Percentiles rank a stretch among this genome's conserved stretches.
Evolutionary conservation across 2,797 vertebrate species (phyloP).

Genomic region (Sebastes steindachneri): DNA sequence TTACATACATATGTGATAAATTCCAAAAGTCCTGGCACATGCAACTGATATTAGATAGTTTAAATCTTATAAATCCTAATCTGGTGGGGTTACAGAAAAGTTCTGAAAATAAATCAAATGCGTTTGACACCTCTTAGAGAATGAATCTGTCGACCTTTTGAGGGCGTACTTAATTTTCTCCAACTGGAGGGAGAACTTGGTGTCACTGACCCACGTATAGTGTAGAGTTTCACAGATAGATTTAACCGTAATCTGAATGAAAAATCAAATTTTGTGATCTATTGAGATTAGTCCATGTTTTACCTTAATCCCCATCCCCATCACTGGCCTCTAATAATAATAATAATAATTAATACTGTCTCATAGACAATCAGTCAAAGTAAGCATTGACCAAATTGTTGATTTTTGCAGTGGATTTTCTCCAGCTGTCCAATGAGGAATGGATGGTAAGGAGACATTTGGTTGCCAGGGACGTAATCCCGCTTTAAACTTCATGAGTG

Average conservation of each 20-base stretch:
- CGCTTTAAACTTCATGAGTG: slow-evolving; percentile 76
- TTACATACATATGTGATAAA: too few relatives aligned
- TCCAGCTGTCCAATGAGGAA: slow-evolving; percentile 47
- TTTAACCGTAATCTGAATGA: background rate
- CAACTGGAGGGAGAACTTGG: rapidly evolving
- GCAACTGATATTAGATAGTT: too few relatives aligned
- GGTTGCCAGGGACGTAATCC: slow-evolving; percentile 77
- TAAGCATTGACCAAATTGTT: slow-evolving; percentile 52
- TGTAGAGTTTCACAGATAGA: background rate
- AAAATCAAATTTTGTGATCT: background rate
- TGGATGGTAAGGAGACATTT: slow-evolving; percentile 70
- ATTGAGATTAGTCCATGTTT: slow-evolving; percentile 8
- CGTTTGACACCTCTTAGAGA: too few relatives aligned
- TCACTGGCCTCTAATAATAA: background rate
- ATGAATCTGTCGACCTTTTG: too few relatives aligned
- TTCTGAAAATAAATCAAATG: too few relatives aligned
- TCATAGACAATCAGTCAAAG: slow-evolving; percentile 36
- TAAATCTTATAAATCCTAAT: too few relatives aligned
- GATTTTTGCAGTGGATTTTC: slow-evolving; percentile 62
- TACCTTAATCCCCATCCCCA: background rate
- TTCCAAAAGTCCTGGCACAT: too few relatives aligned
- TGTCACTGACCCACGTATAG: too few relatives aligned
- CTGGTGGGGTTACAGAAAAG: too few relatives aligned
- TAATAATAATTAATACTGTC: background rate
- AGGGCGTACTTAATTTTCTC: too few relatives aligned